Base-by-base conservation (phyloP, 2,113 vertebrate species). In the Ceratotherium simum region DNA sequence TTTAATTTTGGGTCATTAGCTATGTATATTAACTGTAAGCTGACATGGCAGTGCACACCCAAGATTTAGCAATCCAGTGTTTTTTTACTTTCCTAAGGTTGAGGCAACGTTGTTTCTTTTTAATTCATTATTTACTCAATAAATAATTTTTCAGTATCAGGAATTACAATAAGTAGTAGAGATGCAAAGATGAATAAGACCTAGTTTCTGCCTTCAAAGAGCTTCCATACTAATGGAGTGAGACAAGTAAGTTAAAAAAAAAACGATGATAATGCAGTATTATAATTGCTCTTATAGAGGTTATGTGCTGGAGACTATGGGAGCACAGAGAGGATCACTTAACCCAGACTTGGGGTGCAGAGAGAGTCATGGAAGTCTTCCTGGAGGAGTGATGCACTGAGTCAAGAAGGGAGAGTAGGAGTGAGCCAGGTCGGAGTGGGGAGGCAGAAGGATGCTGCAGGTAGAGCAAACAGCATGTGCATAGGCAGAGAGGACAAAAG, bases 1-100 rank as follows among this genome's bases (percentile, higher is more conserved):
- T 56, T 90, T 70, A 90, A 79, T 73, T 89, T 54, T 20, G 8
- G 54, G 29, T 73, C 20, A 83, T 94, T 94, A 92, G 5, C n/a
- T 90, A 0, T 58, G 16, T 79, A 21, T 70, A n/a, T 20, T 69
- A 58, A 60, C 33, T 73, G 1, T 39, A 86, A 62, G 1, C 11
- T 72, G 62, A 67, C 56, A 73, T 6, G 36, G 12, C 23, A 56
- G 8, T 48, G 27, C 2, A 9, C 29, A 11, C 51, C 33, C 39
- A 90, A 23, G 18, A 62, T 82, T 85, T 76, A 94, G 60, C 46
- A 86, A 39, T 36, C 8, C 20, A 36, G 51, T 36, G 25, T 18
- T 89, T 20, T 69, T 79, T 33, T 33, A 54, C 14, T 85, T 23
- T 76, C 54, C 21, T n/a, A 82, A 78, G 12, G 8, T n/a, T 64